Conservation (phyloP, 2,113 vertebrate species). For the Anthoscopus minutus region DNA sequence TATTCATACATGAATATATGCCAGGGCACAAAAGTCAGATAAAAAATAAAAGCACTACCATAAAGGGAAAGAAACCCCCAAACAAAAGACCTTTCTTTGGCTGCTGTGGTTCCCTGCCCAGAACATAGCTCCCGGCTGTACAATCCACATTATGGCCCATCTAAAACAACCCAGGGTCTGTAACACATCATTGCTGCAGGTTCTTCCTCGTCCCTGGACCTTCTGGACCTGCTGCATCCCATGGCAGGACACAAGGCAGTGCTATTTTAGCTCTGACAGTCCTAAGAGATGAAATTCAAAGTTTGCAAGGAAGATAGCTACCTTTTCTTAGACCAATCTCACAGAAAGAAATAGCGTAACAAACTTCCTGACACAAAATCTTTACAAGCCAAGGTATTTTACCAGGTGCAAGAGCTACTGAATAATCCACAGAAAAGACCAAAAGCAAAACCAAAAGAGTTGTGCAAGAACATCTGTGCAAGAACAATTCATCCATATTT, state of each 20-base stretch:
- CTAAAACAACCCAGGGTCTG: background rate
- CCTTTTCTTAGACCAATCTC: background rate
- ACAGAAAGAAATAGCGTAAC: background rate
- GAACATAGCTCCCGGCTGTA: background rate
- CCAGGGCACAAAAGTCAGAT: background rate
- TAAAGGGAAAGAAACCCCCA: background rate
- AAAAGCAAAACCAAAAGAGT: background rate
- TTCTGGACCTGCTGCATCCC: background rate
- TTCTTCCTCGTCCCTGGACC: background rate
- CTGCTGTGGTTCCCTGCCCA: background rate
- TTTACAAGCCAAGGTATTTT: background rate
- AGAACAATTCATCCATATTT: background rate
- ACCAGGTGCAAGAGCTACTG: background rate
- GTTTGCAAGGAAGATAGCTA: background rate
- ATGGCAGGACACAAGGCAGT: fast-evolving
- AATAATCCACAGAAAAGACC: background rate
- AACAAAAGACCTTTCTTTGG: background rate
- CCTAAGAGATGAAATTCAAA: background rate
- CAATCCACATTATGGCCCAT: background rate
- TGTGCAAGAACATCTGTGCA: fast-evolving
- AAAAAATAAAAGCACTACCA: background rate
- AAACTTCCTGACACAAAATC: background rate
- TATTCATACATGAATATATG: background rate
- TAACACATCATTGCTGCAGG: background rate
- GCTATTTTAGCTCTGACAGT: background rate